Conservation (phyloP, 2,797 vertebrate species). For the Furcifer pardalis region DNA sequence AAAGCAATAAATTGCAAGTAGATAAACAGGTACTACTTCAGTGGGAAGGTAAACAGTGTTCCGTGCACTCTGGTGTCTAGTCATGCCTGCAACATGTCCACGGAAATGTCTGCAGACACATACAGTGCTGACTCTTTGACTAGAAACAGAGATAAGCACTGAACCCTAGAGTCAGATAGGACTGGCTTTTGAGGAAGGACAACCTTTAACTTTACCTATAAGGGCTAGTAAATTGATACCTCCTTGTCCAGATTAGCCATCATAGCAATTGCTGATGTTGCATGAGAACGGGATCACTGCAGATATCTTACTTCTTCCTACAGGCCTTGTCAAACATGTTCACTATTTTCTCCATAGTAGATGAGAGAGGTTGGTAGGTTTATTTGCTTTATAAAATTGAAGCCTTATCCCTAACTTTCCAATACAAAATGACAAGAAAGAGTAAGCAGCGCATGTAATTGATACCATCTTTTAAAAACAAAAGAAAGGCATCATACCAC, state of each 20-base stretch:
- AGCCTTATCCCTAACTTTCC: background rate
- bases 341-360: background rate
- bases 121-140: no score
- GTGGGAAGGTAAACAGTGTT: no score
- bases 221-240: background rate
- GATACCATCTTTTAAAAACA: conserved; percentile 2
- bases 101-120: no score
- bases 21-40: no score
- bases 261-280: background rate
- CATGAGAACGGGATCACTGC: background rate
- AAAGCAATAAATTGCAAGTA: no score
- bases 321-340: background rate
- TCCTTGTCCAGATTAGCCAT: background rate
- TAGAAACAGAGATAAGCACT: no score
- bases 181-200: no score
- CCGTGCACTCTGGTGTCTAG: no score
- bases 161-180: no score
- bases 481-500: conserved; percentile 17
- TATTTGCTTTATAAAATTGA: conserved; percentile 16
- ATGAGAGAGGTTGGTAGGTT: background rate
- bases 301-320: background rate
- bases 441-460: background rate
- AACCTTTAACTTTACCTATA: no score
- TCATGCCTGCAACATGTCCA: no score
- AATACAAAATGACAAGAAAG: conserved; percentile 5